Percentiles rank a stretch among this genome's conserved stretches.
These are phyloP conservation scores for Muricea muricata DNA, from an alignment of 92 coral and sea anemone genomes.

Conservation along the genomic window DNA sequence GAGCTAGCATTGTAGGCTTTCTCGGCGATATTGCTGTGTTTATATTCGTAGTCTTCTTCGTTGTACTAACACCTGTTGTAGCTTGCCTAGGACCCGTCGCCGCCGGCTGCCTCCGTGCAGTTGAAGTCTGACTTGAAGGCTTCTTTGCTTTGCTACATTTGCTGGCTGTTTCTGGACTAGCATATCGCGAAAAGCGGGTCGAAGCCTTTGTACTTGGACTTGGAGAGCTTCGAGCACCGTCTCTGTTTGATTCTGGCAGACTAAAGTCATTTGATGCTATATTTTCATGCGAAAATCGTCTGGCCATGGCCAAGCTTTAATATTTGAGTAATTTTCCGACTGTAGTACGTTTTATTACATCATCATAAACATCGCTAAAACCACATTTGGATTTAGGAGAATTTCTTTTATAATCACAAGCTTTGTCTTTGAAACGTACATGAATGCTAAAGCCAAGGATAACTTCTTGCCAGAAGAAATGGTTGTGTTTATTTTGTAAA, in stretches of 20 bases:
- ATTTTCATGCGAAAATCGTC: slow-evolving; percentile 13
- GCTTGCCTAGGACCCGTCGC: neutral
- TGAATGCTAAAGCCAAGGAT: no score
- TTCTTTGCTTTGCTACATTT: neutral
- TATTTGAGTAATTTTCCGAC: neutral
- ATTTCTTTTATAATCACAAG: neutral
- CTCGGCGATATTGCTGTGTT: slow-evolving; percentile 27
- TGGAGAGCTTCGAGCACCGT: neutral
- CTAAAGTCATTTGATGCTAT: neutral
- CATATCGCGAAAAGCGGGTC: slow-evolving; percentile 35
- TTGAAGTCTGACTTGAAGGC: neutral
- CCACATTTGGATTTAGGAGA: neutral
- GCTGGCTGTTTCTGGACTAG: neutral
- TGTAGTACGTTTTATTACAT: neutral
- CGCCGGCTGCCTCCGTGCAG: neutral
- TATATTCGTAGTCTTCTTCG: slow-evolving; percentile 2
- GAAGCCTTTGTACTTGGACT: neutral
- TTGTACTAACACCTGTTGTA: slow-evolving; percentile 8
- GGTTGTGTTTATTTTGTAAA: no score
- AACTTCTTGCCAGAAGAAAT: no score
- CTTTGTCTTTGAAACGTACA: neutral
- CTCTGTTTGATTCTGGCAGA: slow-evolving; percentile 10
- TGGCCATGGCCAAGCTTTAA: slow-evolving; percentile 26
- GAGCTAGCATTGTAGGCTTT: slow-evolving; percentile 56
- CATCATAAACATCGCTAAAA: no score